Base-by-base conservation (phyloP, 2,797 vertebrate species). In the Lagodon rhomboides region DNA sequence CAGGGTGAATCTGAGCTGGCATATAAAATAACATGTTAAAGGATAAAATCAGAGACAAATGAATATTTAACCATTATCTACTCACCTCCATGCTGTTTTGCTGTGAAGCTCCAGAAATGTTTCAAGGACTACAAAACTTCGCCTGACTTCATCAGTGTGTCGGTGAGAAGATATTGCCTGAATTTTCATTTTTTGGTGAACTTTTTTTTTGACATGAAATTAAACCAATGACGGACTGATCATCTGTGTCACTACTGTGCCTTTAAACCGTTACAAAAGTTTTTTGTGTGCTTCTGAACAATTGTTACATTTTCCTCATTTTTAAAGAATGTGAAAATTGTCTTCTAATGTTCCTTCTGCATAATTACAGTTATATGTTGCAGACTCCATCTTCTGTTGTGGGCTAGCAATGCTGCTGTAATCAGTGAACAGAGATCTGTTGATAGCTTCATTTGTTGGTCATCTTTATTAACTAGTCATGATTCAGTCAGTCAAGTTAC, bases 361-460 rank as follows among this genome's bases (percentile, higher is more conserved):
- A 3, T 34, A 34, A 34, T 34, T 34, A 0, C 8, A 63, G 4
- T 71, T 9, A 71, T 38, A 6, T 43, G 18, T 16, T 25, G 22
- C 47, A 44, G 15, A 44, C 17, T 47, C 3, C 4, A n/a, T 58
- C 30, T n/a, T n/a, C 3, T 49, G 43, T 49, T 34, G 30, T 34
- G 30, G 30, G 30, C 6, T 3, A n/a, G 3, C 63, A 34, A 38
- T 13, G 16, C 13, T 34, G 34, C 30, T 75, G 8, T 61, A 23
- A 60, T 67, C 73, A 50, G 15, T 51, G 18, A 54, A 0, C 55
- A 62, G 16, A 34, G 22, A 49, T 77, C 4, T 49, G 16, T 56
- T 69, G 38, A 54, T 8, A 55, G 23, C 17, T 62, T 68, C 18
- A 53, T 63, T 55, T 62, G 50, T 46, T 54, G 30, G 54, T 50